Evolutionary conservation across 2,113 vertebrate genomes (phyloP).

Genomic region (Paramisgurnus dabryanus): DNA sequence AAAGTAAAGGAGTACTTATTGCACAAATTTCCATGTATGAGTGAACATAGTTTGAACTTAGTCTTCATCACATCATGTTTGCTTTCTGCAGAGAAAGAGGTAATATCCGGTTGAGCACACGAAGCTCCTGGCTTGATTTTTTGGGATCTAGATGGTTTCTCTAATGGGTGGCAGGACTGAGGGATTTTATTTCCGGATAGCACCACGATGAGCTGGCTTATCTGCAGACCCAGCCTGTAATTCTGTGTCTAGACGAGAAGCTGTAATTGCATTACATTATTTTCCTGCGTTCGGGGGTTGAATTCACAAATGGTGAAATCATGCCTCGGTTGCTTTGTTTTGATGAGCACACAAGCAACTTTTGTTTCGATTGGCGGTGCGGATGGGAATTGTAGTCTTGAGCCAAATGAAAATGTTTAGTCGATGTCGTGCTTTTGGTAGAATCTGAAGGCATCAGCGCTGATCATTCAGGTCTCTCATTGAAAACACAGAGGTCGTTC

Average conservation of each 20-base stretch:
- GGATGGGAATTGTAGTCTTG: constrained; percentile 9
- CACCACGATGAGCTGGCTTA: background rate
- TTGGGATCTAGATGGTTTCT: constrained; percentile 2
- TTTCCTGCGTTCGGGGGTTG: background rate
- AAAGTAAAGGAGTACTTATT: background rate
- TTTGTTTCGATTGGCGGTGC: constrained; percentile 9
- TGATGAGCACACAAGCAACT: background rate
- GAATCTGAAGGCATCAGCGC: constrained; percentile 29
- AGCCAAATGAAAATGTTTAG: background rate
- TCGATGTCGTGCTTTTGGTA: constrained; percentile 26
- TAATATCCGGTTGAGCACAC: background rate
- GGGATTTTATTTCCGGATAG: background rate
- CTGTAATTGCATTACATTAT: background rate
- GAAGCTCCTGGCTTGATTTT: constrained; percentile 9
- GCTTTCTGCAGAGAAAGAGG: background rate
- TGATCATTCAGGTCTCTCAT: constrained; percentile 58
- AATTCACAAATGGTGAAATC: background rate
- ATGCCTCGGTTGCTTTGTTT: constrained; percentile 18
- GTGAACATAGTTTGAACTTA: background rate
- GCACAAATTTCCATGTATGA: constrained; percentile 31
- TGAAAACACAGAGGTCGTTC: constrained; percentile 59
- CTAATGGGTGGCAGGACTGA: constrained; percentile 1
- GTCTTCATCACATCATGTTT: constrained; percentile 10
- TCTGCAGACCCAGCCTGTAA: background rate
- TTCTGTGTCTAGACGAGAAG: background rate